Evolutionary conservation across 2,113 vertebrate species (phyloP).

Genomic region (Oreochromis spilurus): DNA sequence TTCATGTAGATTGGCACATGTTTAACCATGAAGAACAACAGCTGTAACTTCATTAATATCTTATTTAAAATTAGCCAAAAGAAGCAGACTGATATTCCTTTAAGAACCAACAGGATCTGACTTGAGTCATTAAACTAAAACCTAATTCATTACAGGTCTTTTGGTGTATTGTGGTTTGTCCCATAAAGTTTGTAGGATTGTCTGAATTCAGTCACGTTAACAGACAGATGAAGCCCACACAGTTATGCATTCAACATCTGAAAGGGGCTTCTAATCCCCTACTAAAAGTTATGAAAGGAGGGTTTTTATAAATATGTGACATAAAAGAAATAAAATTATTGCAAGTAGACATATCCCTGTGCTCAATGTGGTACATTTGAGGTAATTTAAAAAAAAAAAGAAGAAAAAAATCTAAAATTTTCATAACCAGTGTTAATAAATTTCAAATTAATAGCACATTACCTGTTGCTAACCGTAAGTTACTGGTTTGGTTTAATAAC

Average conservation of each 20-base stretch:
- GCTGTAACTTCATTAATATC: not conserved
- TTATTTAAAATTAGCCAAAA: not conserved
- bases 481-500: not conserved
- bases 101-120: not conserved
- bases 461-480: not conserved
- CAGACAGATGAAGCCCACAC: not conserved
- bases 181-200: not conserved
- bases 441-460: not conserved
- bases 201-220: not conserved
- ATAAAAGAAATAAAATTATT: not conserved
- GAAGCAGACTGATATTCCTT: not conserved
- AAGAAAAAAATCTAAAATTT: not conserved
- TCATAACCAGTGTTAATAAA: not conserved
- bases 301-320: not conserved
- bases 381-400: not conserved
- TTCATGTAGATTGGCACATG: not conserved
- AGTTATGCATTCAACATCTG: not conserved
- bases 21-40: not conserved
- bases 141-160: not conserved
- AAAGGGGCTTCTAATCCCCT: not conserved
- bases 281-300: not conserved
- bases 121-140: not conserved
- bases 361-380: not conserved
- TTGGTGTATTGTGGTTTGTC: not conserved
- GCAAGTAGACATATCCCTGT: not conserved